phyloP scores from a whole-genome alignment of 2,888 invertebrate species.

The Hydropsyche betteni region DNA sequence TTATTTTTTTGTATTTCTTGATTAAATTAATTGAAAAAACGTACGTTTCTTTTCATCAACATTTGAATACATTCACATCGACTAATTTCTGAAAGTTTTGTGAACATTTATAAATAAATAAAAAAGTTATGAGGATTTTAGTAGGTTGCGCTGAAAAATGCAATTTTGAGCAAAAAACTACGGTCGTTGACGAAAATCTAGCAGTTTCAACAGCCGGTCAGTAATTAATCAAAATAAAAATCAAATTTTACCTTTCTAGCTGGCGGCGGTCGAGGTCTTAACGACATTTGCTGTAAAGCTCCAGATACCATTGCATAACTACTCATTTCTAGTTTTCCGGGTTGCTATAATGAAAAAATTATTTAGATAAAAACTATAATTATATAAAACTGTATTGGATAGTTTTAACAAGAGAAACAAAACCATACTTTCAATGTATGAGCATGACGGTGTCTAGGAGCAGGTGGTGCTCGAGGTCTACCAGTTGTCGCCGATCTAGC shows the following conservation, averaged over 20 bases:
- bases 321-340: conserved; percentile 88
- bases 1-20: too few species aligned
- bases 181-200: too few species aligned
- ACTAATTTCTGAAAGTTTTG: too few species aligned
- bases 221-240: conserved; percentile 58
- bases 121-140: too few species aligned
- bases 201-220: too few species aligned
- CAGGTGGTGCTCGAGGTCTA: conserved; percentile 59
- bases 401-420: background rate
- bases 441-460: conserved; percentile 59
- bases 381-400: background rate
- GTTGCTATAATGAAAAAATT: conserved; percentile 69
- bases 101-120: too few species aligned
- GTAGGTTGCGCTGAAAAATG: too few species aligned
- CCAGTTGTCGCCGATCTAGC: conserved; percentile 65
- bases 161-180: too few species aligned
- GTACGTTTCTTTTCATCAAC: too few species aligned
- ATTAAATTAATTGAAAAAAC: too few species aligned
- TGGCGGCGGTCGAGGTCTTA: conserved; percentile 63
- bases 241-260: conserved; percentile 69
- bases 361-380: conserved; percentile 30
- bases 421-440: conserved; percentile 63
- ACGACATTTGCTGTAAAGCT: conserved; percentile 76
- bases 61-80: too few species aligned
- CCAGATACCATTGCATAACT: conserved; percentile 90